Conservation (phyloP, 53 echinoderm and acorn worm species). For the Apostichopus leukothele region DNA sequence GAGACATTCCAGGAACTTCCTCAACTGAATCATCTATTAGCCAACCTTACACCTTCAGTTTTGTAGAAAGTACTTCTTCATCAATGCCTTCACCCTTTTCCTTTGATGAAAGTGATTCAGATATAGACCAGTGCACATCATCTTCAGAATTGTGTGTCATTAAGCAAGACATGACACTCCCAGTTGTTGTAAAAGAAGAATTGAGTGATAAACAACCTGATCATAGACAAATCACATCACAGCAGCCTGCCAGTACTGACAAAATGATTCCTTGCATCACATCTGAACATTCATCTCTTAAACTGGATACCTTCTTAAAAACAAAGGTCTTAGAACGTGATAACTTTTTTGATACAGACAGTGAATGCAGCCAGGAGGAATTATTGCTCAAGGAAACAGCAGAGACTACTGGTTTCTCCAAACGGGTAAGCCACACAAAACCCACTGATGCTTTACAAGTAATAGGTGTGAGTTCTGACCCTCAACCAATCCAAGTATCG, state of each 20-base stretch:
- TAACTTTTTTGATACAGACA: constrained; percentile 6
- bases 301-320: neutral
- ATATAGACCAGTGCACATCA: constrained; percentile 16
- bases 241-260: neutral
- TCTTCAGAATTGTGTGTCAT: constrained; percentile 11
- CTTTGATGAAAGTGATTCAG: neutral
- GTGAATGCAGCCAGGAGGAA: neutral
- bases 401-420: neutral
- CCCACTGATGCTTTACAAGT: neutral
- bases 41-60: neutral
- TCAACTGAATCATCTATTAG: neutral
- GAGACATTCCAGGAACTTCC: neutral
- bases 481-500: neutral
- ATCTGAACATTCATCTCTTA: neutral
- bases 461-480: neutral
- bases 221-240: neutral
- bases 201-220: neutral
- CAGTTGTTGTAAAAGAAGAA: neutral
- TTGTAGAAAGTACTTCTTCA: neutral
- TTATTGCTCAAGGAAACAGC: neutral
- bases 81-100: neutral
- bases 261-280: neutral
- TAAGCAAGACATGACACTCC: neutral
- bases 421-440: neutral
- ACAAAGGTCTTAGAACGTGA: neutral